Base-by-base conservation (phyloP, 2,888 invertebrate genomes). In the Zaprionus obscuricornis region DNA sequence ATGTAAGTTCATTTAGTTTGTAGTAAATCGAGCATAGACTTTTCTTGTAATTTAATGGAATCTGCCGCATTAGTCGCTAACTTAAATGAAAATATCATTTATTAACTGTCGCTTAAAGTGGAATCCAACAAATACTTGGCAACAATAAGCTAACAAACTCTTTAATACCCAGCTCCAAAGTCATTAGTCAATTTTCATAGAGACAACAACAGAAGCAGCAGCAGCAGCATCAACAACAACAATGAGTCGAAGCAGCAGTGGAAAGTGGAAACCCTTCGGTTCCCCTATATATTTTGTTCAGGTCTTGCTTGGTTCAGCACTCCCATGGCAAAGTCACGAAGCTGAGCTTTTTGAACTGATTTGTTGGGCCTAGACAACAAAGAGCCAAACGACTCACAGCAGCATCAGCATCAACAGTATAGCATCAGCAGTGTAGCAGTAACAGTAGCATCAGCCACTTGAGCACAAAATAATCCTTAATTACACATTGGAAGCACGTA, bases 381-480 rank as follows among this genome's bases (percentile, higher is more conserved):
- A 51, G 27, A 37, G 26, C n/a, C 45, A 13, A 43, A 47, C 34
- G 42, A 24, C 17, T 34, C n/a, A 11, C 26, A 40, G 34, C 8
- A 40, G n/a, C 27, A 39, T 18, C 36, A 16, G 26, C 6, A 10
- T 11, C 29, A 34, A 24, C 24, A 10, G 31, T 14, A 5, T n/a
- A 18, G 18, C 10, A 8, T 2, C 6, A 6, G 20, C 40, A 34
- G 27, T 16, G n/a, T 10, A 33, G 16, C 2, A 34, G 49, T 40
- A 49, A 51, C 29, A 54, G 43, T n/a, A 49, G 31, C 57, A 43
- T 57, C 42, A 64, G 63, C 70, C 84, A 78, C 84, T 78, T 74
- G 77, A 81, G 84, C 81, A 77, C 82, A 78, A 78, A 82, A 78
- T 81, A 81, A 81, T 81, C 79, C 83, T 81, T 81, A 81, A 81